A percentile compares a stretch with the other conserved stretches of the same genome.
These are phyloP conservation scores for Paelopatides confundens DNA, from an alignment of 53 echinoderm and acorn worm species.

Conservation along the genomic window DNA sequence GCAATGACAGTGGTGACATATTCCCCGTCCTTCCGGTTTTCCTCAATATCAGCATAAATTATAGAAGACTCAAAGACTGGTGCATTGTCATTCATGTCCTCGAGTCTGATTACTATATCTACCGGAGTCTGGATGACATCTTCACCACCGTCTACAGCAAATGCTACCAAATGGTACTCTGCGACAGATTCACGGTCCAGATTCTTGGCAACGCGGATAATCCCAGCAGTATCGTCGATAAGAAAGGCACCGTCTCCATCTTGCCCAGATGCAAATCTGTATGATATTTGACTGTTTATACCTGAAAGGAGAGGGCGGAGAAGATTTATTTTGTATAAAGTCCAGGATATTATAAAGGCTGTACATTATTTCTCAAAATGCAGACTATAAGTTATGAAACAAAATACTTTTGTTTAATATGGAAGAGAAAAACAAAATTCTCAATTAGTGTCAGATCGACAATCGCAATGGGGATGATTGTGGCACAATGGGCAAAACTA, in stretches of 20 bases:
- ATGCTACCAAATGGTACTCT: constrained; percentile 82
- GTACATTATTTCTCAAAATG: no score
- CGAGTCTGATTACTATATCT: constrained; percentile 64
- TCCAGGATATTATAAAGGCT: no score
- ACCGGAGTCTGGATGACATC: constrained; percentile 71
- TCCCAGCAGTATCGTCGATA: constrained; percentile 90
- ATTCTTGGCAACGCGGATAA: constrained; percentile 80
- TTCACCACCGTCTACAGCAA: constrained; percentile 80
- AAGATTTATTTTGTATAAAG: no score
- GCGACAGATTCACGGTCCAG: constrained; percentile 86
- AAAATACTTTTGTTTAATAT: no score
- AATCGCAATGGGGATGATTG: no score
- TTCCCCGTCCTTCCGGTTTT: constrained; percentile 82
- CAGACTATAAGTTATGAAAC: no score
- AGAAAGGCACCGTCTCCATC: constrained; percentile 93
- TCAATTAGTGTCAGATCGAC: no score
- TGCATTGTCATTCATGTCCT: constrained; percentile 93
- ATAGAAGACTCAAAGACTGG: constrained; percentile 66
- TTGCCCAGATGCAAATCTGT: constrained; percentile 86
- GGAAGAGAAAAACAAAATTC: no score
- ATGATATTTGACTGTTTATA: constrained; percentile 81
- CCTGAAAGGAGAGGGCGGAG: constrained; percentile 56
- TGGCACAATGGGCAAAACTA: no score
- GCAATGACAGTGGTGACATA: constrained; percentile 77
- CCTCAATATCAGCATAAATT: constrained; percentile 76